These are phyloP conservation scores for Dasysyrphus tricinctus DNA, from an alignment of 2,888 invertebrate genomes.

Conservation along the genomic window DNA sequence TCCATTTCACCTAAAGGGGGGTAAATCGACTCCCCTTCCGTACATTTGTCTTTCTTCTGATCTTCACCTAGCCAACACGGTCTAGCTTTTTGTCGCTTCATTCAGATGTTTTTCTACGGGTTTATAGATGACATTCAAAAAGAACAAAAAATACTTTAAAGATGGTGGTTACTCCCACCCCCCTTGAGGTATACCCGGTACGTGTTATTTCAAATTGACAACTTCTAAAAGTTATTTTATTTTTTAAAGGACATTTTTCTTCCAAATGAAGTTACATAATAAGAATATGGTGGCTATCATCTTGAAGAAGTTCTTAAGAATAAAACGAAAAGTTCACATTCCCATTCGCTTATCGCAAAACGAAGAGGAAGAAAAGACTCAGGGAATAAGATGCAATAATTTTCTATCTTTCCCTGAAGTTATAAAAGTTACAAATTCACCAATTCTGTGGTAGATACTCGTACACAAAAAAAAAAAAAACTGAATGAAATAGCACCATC, in stretches of 20 bases:
- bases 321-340: conserved; percentile 44
- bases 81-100: too few species aligned
- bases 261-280: conserved; percentile 12
- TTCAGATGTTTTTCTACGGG: too few species aligned
- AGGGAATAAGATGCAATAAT: conserved; percentile 37
- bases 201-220: background rate
- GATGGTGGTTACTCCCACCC: background rate
- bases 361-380: background rate
- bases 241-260: background rate
- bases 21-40: too few species aligned
- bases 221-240: background rate
- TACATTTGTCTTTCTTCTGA: too few species aligned
- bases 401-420: conserved; percentile 42
- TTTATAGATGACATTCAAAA: background rate
- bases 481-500: background rate
- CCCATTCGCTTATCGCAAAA: conserved; percentile 13
- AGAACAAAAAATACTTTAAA: background rate
- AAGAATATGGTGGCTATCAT: conserved; percentile 1
- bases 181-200: background rate
- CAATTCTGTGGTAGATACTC: conserved; percentile 34
- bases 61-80: too few species aligned
- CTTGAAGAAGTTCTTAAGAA: background rate
- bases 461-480: background rate
- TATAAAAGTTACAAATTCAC: conserved; percentile 63
- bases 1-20: too few species aligned